Conservation (phyloP, 2,888 invertebrate species). For the Yponomeuta cagnagella region DNA sequence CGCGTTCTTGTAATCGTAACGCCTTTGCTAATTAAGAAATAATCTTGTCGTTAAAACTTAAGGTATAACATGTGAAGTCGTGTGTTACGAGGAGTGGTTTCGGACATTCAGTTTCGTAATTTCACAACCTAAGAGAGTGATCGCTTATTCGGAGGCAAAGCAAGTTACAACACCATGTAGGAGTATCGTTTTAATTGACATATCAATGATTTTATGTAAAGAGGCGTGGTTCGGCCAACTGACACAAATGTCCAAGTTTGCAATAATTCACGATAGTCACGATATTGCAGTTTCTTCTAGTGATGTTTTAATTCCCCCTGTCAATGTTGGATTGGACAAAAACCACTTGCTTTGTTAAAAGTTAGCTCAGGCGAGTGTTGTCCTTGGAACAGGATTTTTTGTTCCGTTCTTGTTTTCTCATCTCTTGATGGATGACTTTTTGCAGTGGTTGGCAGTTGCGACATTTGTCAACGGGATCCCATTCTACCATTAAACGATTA, state of each 20-base stretch:
- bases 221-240: background rate
- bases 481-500: slow-evolving; percentile 8
- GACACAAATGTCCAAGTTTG: background rate
- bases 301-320: slow-evolving; percentile 45
- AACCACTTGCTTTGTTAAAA: slow-evolving; percentile 48
- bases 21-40: slow-evolving; percentile 7
- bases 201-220: background rate
- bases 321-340: slow-evolving; percentile 40
- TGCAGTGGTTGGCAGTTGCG: slow-evolving; percentile 46
- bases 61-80: slow-evolving; percentile 1
- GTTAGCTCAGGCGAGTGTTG: slow-evolving; percentile 37
- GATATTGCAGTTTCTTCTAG: slow-evolving; percentile 23
- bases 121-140: slow-evolving; percentile 33
- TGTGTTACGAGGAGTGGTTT: slow-evolving; percentile 10
- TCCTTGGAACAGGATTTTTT: slow-evolving; percentile 41
- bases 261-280: background rate
- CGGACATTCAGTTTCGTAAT: slow-evolving; percentile 29
- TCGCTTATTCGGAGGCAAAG: slow-evolving; percentile 18
- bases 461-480: slow-evolving; percentile 29
- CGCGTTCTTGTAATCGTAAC: background rate
- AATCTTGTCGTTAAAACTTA: background rate
- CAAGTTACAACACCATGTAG: slow-evolving; percentile 20
- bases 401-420: slow-evolving; percentile 37
- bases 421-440: slow-evolving; percentile 61
- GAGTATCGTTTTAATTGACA: background rate